These are phyloP conservation scores for Drosophila virilis DNA, from an alignment of 1,140 invertebrate genomes.

Conservation along the genomic window DNA sequence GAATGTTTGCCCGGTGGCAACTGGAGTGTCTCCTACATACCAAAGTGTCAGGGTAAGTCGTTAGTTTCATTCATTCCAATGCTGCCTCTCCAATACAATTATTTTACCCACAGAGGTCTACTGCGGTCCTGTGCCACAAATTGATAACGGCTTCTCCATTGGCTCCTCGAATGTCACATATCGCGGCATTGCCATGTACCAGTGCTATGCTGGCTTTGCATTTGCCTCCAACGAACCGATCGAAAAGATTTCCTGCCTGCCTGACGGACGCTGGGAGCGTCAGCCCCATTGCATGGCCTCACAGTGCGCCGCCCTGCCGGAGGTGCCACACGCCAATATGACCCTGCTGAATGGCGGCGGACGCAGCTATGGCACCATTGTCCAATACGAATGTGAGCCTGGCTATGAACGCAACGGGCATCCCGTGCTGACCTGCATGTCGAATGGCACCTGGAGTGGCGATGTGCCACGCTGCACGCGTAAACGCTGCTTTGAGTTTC, in stretches of 20 bases:
- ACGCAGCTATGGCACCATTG: slow-evolving; percentile 97
- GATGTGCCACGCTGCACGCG: slow-evolving; percentile 94
- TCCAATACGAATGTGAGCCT: slow-evolving; percentile 96
- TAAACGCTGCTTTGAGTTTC: slow-evolving; percentile 92
- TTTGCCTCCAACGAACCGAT: slow-evolving; percentile 94
- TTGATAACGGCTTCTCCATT: slow-evolving; percentile 98
- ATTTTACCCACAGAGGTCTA: slow-evolving; percentile 91
- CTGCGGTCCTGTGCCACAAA: slow-evolving; percentile 98
- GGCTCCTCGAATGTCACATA: slow-evolving; percentile 98
- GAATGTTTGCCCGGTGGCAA: slow-evolving; percentile 95
- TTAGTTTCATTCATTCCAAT: not conserved
- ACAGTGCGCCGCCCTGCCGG: slow-evolving; percentile 94
- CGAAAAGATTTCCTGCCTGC: slow-evolving; percentile 94
- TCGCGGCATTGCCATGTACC: slow-evolving; percentile 95
- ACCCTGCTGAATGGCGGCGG: slow-evolving; percentile 96
- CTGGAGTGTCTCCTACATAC: slow-evolving; percentile 96
- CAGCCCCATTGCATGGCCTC: slow-evolving; percentile 96
- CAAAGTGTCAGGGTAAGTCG: slow-evolving; percentile 92
- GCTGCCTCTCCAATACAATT: not conserved
- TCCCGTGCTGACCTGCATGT: slow-evolving; percentile 96
- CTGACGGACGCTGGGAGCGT: slow-evolving; percentile 95
- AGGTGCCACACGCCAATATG: slow-evolving; percentile 94
- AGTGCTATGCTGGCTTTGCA: slow-evolving; percentile 98
- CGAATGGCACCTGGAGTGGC: slow-evolving; percentile 98
- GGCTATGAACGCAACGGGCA: slow-evolving; percentile 95